A percentile compares a stretch with the other conserved stretches of the same genome.
These are phyloP conservation scores for Pterocles orientalis DNA, from an alignment of 2,113 vertebrate genomes.

Conservation along the genomic window DNA sequence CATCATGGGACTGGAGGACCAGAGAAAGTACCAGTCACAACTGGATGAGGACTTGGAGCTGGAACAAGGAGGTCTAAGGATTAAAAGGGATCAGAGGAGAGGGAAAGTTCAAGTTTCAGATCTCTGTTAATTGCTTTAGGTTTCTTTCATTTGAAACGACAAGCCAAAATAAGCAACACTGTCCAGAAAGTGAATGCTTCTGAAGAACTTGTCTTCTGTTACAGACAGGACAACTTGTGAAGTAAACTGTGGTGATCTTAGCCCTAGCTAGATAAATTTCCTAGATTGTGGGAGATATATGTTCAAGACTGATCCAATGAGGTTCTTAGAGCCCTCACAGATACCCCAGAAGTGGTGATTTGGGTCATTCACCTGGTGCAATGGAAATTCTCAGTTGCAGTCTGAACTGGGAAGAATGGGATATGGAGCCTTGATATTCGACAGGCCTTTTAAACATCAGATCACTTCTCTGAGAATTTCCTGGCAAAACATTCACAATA, in stretches of 20 bases:
- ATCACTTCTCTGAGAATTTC: not conserved
- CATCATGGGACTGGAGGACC: not conserved
- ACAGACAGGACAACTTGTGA: not conserved
- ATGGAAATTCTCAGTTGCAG: not conserved
- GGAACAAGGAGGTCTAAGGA: not conserved
- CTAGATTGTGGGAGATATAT: not conserved
- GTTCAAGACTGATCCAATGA: not conserved
- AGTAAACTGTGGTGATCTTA: not conserved
- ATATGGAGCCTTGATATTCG: not conserved
- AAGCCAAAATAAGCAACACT: not conserved
- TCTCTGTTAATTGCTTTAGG: not conserved
- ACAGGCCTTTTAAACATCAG: not conserved
- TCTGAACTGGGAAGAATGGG: not conserved
- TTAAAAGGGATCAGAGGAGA: not conserved
- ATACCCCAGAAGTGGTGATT: not conserved
- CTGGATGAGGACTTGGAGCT: not conserved
- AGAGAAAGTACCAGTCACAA: not conserved
- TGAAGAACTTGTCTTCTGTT: not conserved
- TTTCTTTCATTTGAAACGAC: constrained; percentile 30
- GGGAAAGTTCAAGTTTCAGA: not conserved
- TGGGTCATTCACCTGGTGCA: not conserved
- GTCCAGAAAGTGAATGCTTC: not conserved
- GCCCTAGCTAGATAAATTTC: not conserved
- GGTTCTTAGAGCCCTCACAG: not conserved
- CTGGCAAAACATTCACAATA: not conserved